Percentiles rank a stretch among this genome's conserved stretches.
Conservation (phyloP, 2,797 vertebrate genomes). For the Prionace glauca region DNA sequence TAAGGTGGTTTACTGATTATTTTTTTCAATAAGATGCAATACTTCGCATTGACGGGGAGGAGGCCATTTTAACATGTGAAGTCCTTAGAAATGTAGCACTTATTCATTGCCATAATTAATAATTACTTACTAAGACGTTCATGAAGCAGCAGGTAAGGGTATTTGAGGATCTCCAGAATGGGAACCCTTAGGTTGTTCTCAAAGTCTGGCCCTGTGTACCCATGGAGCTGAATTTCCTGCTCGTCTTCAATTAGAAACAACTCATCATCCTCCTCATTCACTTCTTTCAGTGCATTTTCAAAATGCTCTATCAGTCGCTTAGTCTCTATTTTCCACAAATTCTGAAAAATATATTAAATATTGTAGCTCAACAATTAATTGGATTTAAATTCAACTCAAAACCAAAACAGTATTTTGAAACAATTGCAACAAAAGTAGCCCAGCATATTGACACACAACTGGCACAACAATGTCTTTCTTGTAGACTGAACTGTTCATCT, state of each 20-base stretch:
- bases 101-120: not conserved
- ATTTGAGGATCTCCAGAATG: constrained; percentile 69
- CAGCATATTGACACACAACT: not conserved
- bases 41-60: not conserved
- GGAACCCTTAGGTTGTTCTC: constrained; percentile 63
- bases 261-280: constrained; percentile 60
- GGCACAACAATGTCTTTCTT: not conserved
- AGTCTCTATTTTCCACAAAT: constrained; percentile 66
- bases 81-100: not conserved
- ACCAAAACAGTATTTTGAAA: not conserved
- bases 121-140: constrained; percentile 62
- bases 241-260: constrained; percentile 62
- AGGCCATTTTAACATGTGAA: not conserved
- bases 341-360: constrained; percentile 47
- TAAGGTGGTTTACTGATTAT: not conserved
- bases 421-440: not conserved
- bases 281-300: constrained; percentile 52
- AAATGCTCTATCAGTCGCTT: constrained; percentile 61
- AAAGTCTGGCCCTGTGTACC: constrained; percentile 58
- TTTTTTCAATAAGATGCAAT: not conserved
- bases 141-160: constrained; percentile 66
- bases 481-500: not conserved
- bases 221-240: constrained; percentile 53
- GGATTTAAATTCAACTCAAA: not conserved
- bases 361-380: not conserved